Conservation (phyloP, 2,113 vertebrate species). For the Recurvirostra avosetta region DNA sequence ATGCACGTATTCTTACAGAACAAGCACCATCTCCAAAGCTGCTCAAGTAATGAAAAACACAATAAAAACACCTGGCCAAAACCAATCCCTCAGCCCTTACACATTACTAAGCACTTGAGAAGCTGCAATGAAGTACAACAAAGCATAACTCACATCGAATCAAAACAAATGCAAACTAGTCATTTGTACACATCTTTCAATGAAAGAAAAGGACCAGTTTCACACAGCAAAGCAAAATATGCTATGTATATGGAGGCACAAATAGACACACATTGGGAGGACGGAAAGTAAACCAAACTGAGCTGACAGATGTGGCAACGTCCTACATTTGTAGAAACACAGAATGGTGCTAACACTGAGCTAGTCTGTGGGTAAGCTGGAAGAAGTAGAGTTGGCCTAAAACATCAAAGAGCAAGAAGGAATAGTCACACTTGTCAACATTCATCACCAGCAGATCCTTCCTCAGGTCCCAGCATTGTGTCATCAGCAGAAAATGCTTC, state of each 20-base stretch:
- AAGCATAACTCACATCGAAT: neutral
- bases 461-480: neutral
- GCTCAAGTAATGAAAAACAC: neutral
- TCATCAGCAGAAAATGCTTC: neutral
- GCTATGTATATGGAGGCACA: neutral
- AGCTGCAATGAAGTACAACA: neutral
- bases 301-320: neutral
- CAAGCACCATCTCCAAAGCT: neutral
- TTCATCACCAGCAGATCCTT: neutral
- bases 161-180: neutral
- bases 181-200: neutral
- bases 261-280: neutral
- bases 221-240: neutral
- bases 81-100: neutral
- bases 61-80: neutral
- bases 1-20: no score
- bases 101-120: neutral
- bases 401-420: neutral
- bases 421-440: neutral
- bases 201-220: neutral
- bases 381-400: neutral
- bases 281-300: neutral
- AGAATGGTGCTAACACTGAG: neutral
- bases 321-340: neutral
- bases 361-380: neutral